Conservation (phyloP, 2,113 vertebrate species). For the Arothron firmamentum region DNA sequence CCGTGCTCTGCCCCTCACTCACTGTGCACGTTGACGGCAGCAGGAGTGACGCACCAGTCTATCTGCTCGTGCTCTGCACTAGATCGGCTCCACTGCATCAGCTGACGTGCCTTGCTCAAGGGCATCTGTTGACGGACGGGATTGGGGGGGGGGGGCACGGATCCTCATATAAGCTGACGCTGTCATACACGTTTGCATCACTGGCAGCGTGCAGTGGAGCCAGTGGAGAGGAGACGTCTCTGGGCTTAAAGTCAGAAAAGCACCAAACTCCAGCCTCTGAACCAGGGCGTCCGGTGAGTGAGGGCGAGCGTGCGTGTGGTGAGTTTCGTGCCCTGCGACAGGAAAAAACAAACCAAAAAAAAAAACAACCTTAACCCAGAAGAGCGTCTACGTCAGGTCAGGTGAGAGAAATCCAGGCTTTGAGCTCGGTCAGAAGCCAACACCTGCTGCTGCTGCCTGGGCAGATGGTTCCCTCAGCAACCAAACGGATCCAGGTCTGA, state of each 20-base stretch:
- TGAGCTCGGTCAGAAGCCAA: slow-evolving; percentile 3
- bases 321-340: neutral
- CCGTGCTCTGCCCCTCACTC: neutral
- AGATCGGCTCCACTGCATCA: slow-evolving; percentile 12
- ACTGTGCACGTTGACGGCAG: slow-evolving; percentile 14
- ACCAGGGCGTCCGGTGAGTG: neutral
- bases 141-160: neutral
- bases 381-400: slow-evolving; percentile 22
- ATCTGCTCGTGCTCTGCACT: neutral
- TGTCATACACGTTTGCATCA: slow-evolving; percentile 3
- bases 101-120: slow-evolving; percentile 49
- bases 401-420: slow-evolving; percentile 27
- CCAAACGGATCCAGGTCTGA: too few species aligned
- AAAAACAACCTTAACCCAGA: neutral
- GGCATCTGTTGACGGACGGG: slow-evolving; percentile 18
- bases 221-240: slow-evolving; percentile 2
- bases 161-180: neutral
- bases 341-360: neutral
- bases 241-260: neutral
- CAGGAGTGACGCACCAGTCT: neutral
- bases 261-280: too few species aligned
- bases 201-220: slow-evolving; percentile 8
- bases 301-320: neutral
- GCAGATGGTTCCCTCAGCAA: too few species aligned
- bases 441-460: slow-evolving; percentile 34